Evolutionary conservation across 2,888 invertebrate species (phyloP).

Genomic region (Lepidochrysops patricia): DNA sequence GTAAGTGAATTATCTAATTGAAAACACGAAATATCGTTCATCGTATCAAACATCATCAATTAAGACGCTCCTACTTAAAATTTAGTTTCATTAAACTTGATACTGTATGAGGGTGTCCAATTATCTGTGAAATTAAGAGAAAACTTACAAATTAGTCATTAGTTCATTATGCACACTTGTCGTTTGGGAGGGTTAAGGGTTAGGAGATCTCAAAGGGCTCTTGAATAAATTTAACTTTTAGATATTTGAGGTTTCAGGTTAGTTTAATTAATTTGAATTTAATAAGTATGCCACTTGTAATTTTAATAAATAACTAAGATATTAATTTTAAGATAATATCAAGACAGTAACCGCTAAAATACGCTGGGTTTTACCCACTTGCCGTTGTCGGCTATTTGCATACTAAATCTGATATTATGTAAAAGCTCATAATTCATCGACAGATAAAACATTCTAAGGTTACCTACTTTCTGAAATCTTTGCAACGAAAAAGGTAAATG

Average conservation of each 20-base stretch:
- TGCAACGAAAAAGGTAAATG: background rate
- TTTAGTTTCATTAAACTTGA: conserved; percentile 4
- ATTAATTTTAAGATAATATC: background rate
- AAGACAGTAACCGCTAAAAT: background rate
- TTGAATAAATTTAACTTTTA: background rate
- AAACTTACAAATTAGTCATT: conserved; percentile 6
- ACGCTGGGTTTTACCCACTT: background rate
- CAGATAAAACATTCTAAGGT: background rate
- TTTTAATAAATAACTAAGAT: too few relatives aligned
- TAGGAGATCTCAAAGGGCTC: background rate
- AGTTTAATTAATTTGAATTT: too few relatives aligned
- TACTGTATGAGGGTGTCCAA: background rate
- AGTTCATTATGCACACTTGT: background rate
- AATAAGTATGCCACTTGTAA: too few relatives aligned
- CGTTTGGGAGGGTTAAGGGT: background rate
- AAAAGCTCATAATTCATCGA: conserved; percentile 4
- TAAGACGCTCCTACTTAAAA: background rate
- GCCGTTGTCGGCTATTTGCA: background rate
- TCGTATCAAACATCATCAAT: background rate
- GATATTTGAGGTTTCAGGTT: too few relatives aligned
- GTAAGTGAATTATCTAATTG: background rate
- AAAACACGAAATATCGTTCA: background rate
- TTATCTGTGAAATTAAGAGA: conserved; percentile 7
- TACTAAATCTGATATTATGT: conserved; percentile 8
- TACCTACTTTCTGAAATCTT: background rate